These are phyloP conservation scores for Argynnis bischoffii DNA, from an alignment of 2,888 invertebrate species.

Conservation along the genomic window DNA sequence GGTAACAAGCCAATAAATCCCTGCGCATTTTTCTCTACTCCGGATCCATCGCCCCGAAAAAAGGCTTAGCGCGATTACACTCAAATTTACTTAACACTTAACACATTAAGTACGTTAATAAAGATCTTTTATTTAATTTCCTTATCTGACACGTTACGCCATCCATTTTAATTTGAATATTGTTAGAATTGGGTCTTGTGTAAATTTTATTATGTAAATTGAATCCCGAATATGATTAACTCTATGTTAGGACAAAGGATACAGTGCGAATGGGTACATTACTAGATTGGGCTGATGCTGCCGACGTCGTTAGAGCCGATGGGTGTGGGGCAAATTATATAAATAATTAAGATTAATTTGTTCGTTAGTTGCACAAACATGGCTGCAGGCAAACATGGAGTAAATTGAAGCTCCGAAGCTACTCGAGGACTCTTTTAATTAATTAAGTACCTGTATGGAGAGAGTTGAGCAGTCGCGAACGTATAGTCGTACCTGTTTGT, in stretches of 20 bases:
- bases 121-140: slow-evolving; percentile 73
- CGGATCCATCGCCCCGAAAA: slow-evolving; percentile 56
- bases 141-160: slow-evolving; percentile 60
- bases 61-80: slow-evolving; percentile 80
- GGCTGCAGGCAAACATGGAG: slow-evolving; percentile 65
- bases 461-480: slow-evolving; percentile 57
- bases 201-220: slow-evolving; percentile 69
- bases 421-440: slow-evolving; percentile 74
- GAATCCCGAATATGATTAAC: slow-evolving; percentile 66
- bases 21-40: slow-evolving; percentile 71
- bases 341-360: slow-evolving; percentile 61
- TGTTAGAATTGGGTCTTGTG: slow-evolving; percentile 66
- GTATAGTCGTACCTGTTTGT: slow-evolving; percentile 47
- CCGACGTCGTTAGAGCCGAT: slow-evolving; percentile 32
- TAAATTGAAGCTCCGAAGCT: slow-evolving; percentile 49
- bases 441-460: slow-evolving; percentile 68
- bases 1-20: slow-evolving; percentile 83
- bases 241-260: slow-evolving; percentile 55
- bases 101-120: slow-evolving; percentile 76
- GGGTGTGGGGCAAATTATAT: slow-evolving; percentile 45
- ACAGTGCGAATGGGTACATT: slow-evolving; percentile 45
- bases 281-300: slow-evolving; percentile 51
- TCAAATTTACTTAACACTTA: slow-evolving; percentile 82
- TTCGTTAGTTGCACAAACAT: slow-evolving; percentile 73
- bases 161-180: slow-evolving; percentile 75